phyloP scores from a whole-genome alignment of 2,888 invertebrate species.

The Eurytoma californica region DNA sequence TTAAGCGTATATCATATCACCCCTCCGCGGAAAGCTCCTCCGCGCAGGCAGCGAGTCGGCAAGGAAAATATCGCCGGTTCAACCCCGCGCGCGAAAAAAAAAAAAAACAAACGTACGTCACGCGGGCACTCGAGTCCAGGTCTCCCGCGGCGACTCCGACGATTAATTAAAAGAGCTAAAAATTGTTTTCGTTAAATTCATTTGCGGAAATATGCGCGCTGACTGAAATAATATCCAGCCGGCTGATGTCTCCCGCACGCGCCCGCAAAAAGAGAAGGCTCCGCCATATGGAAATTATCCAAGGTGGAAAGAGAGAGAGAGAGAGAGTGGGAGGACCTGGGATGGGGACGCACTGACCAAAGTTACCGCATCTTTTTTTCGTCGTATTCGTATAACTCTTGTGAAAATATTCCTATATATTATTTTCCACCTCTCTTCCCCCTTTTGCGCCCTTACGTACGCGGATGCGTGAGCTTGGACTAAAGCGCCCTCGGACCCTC shows the following conservation, averaged over 20 bases:
- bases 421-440: conserved; percentile 59
- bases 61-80: conserved; percentile 46
- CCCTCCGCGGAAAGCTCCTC: conserved; percentile 15
- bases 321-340: conserved; percentile 37
- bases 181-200: conserved; percentile 75
- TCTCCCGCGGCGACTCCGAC: conserved; percentile 58
- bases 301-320: conserved; percentile 37
- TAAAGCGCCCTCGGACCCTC: conserved; percentile 38
- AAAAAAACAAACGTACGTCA: conserved; percentile 29
- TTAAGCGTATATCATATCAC: conserved; percentile 31
- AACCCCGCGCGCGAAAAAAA: conserved; percentile 4
- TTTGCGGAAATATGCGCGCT: conserved; percentile 73
- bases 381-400: conserved; percentile 67
- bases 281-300: conserved; percentile 43
- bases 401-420: conserved; percentile 73
- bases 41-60: not conserved
- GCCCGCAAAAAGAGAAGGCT: conserved; percentile 57
- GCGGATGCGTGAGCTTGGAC: not conserved
- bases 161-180: conserved; percentile 75
- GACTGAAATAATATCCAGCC: conserved; percentile 74
- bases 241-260: conserved; percentile 67
- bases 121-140: conserved; percentile 54
- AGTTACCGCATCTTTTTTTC: conserved; percentile 72
- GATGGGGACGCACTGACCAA: conserved; percentile 59
- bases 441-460: conserved; percentile 3